Conservation (phyloP, 1,140 invertebrate genomes). For the Samia ricini region DNA sequence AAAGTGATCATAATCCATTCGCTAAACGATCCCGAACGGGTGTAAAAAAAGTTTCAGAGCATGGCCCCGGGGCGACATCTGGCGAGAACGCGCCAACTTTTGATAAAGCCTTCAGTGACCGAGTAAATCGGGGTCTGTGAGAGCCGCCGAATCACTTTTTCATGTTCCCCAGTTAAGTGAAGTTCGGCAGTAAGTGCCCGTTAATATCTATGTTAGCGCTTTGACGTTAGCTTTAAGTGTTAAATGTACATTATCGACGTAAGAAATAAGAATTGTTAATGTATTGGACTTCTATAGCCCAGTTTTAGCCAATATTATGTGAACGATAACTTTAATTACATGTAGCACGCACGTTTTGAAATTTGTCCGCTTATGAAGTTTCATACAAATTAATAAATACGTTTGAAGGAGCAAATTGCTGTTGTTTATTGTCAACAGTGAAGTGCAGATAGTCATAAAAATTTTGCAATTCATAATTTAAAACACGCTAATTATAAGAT, state of each 20-base stretch:
- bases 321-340: too few species aligned
- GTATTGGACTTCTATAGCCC: too few species aligned
- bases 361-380: too few species aligned
- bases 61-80: conserved; percentile 24
- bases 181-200: conserved; percentile 1
- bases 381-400: too few species aligned
- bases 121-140: conserved; percentile 26
- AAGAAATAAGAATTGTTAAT: not conserved
- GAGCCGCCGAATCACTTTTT: conserved; percentile 20
- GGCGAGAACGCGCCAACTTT: conserved; percentile 41
- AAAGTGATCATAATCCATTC: conserved; percentile 16
- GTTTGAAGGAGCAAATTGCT: too few species aligned
- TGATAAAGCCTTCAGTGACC: conserved; percentile 36
- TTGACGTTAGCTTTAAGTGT: not conserved
- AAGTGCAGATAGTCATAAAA: too few species aligned
- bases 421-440: too few species aligned
- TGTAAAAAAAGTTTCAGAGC: conserved; percentile 24
- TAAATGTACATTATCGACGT: not conserved
- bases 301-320: too few species aligned
- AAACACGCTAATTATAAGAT: too few species aligned
- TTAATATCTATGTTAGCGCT: not conserved
- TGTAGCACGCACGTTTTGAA: too few species aligned
- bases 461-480: too few species aligned
- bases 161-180: conserved; percentile 21
- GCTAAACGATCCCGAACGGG: conserved; percentile 13